A percentile compares a stretch with the other conserved stretches of the same genome.
phyloP scores from a whole-genome alignment of 2,888 invertebrate species.

The Agrotis clavis region DNA sequence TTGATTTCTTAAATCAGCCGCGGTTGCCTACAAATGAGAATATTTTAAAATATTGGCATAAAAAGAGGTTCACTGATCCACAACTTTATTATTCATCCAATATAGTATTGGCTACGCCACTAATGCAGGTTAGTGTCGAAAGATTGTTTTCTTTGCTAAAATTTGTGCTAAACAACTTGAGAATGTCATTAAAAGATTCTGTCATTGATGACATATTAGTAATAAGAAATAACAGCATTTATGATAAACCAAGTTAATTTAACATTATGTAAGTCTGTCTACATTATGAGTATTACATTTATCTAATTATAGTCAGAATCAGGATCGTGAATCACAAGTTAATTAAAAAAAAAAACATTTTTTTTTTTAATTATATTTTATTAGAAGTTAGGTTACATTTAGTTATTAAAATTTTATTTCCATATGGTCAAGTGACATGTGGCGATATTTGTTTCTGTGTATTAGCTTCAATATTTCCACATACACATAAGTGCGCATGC shows the following conservation, averaged over 20 bases:
- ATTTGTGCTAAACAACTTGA: background rate
- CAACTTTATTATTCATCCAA: slow-evolving; percentile 10
- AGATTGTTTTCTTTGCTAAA: slow-evolving; percentile 10
- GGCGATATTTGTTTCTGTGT: too few relatives aligned
- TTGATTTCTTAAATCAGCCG: slow-evolving; percentile 1
- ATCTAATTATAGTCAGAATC: too few relatives aligned
- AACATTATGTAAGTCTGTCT: background rate
- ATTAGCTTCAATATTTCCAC: too few relatives aligned
- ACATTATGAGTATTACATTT: too few relatives aligned
- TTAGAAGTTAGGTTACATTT: too few relatives aligned
- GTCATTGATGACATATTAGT: too few relatives aligned
- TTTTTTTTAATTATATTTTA: too few relatives aligned
- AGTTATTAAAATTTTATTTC: too few relatives aligned
- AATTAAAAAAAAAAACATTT: too few relatives aligned
- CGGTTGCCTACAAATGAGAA: slow-evolving; percentile 8
- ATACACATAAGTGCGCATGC: background rate
- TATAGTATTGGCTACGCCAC: background rate
- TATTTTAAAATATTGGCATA: slow-evolving; percentile 11
- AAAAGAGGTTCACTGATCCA: slow-evolving; percentile 15
- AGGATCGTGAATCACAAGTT: too few relatives aligned
- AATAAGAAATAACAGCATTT: slow-evolving; percentile 1
- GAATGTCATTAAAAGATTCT: slow-evolving; percentile 3
- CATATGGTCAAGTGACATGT: too few relatives aligned
- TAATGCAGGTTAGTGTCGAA: background rate
- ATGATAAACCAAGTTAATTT: slow-evolving; percentile 7